Evolutionary conservation across 2,888 invertebrate genomes (phyloP).

Genomic region (Sminthurinus aureus): DNA sequence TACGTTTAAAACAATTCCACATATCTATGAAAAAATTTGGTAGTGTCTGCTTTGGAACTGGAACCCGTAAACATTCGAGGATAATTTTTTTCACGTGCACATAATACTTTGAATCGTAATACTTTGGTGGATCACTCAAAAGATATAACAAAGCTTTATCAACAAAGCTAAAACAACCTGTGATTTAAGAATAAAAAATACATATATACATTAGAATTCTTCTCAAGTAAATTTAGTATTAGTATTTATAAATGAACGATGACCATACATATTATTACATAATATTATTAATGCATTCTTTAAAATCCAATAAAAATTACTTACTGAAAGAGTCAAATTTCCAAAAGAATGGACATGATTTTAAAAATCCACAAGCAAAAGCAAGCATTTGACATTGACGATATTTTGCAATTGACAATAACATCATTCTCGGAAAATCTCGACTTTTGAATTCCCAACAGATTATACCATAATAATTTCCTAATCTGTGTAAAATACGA

Average conservation of each 20-base stretch:
- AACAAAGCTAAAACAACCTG: conserved; percentile 16
- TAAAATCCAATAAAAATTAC: neutral
- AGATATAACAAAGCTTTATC: conserved; percentile 32
- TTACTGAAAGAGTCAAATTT: neutral
- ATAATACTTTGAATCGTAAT: conserved; percentile 33
- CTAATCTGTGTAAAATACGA: conserved; percentile 12
- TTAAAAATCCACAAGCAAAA: conserved; percentile 27
- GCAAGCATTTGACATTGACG: conserved; percentile 19
- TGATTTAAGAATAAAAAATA: conserved; percentile 3
- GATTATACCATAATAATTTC: conserved; percentile 24
- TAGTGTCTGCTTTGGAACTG: conserved; percentile 37
- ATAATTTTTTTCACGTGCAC: conserved; percentile 23
- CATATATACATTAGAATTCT: neutral
- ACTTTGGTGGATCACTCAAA: conserved; percentile 35
- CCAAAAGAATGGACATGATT: conserved; percentile 21
- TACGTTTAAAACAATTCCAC: conserved; percentile 36
- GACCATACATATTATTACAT: too few species aligned
- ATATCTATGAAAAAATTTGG: conserved; percentile 27
- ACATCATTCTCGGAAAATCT: neutral
- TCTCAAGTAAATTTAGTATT: too few species aligned
- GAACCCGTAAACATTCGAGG: conserved; percentile 21
- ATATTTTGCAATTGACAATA: neutral
- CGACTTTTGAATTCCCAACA: conserved; percentile 11
- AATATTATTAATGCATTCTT: too few species aligned
- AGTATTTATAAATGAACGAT: neutral